Percentiles rank a stretch among this genome's conserved stretches.
These are phyloP conservation scores for Ceratosolen fusciceps DNA, from an alignment of 1,140 invertebrate genomes.

Conservation along the genomic window DNA sequence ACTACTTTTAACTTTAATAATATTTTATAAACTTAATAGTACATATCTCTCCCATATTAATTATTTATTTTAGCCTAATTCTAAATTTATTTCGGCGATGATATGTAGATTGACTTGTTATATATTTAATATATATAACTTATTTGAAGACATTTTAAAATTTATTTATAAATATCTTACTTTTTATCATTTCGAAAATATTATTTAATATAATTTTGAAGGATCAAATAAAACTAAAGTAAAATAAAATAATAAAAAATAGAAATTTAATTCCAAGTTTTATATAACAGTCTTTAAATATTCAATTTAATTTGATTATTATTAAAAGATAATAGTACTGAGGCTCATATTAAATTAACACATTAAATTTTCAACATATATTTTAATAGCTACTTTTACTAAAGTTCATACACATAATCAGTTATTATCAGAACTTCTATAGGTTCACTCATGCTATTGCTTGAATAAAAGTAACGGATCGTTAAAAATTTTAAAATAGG, in stretches of 20 bases:
- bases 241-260: too few species aligned
- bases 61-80: not conserved
- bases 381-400: not conserved
- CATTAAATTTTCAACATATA: too few species aligned
- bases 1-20: not conserved
- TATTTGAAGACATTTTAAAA: not conserved
- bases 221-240: too few species aligned
- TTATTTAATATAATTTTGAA: too few species aligned
- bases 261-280: too few species aligned
- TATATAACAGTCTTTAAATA: too few species aligned
- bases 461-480: constrained; percentile 6
- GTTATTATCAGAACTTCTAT: constrained; percentile 27
- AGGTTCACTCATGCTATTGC: not conserved
- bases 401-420: constrained; percentile 35
- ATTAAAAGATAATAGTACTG: too few species aligned
- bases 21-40: constrained; percentile 5
- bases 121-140: not conserved
- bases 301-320: too few species aligned
- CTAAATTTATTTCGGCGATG: not conserved
- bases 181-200: too few species aligned
- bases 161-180: not conserved
- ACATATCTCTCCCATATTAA: not conserved
- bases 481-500: constrained; percentile 26
- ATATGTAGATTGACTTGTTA: not conserved
- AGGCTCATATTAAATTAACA: too few species aligned